Conservation (phyloP, 2,888 invertebrate species). For the Eilema caniola region DNA sequence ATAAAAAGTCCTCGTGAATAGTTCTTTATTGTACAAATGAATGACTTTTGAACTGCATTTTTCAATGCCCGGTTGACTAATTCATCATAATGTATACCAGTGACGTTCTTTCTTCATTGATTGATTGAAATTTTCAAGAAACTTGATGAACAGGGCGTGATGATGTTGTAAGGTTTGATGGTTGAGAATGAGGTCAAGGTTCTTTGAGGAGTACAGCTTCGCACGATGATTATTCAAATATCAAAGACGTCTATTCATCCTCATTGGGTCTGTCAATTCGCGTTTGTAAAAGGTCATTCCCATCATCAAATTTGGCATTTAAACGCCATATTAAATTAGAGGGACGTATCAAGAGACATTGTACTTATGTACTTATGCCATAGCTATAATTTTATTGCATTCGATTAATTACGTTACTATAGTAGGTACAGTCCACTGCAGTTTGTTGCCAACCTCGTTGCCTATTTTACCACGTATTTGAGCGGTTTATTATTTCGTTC, state of each 20-base stretch:
- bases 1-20: not conserved
- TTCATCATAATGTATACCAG: not conserved
- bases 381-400: not conserved
- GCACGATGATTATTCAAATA: not conserved
- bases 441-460: too few species aligned
- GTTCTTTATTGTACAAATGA: not conserved
- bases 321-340: not conserved
- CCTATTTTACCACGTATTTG: too few species aligned
- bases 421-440: too few species aligned
- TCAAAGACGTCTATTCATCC: not conserved
- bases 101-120: not conserved
- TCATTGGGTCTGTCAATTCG: not conserved
- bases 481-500: too few species aligned
- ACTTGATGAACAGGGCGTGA: not conserved
- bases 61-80: not conserved
- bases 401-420: not conserved
- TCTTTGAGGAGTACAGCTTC: not conserved
- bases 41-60: too few species aligned
- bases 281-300: not conserved
- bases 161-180: not conserved
- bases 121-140: not conserved
- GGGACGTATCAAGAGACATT: not conserved
- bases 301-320: not conserved
- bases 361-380: not conserved
- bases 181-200: not conserved